A percentile compares a stretch with the other conserved stretches of the same genome.
Evolutionary conservation across 1,140 invertebrate species (phyloP).

Genomic region (Caerostris darwini): DNA sequence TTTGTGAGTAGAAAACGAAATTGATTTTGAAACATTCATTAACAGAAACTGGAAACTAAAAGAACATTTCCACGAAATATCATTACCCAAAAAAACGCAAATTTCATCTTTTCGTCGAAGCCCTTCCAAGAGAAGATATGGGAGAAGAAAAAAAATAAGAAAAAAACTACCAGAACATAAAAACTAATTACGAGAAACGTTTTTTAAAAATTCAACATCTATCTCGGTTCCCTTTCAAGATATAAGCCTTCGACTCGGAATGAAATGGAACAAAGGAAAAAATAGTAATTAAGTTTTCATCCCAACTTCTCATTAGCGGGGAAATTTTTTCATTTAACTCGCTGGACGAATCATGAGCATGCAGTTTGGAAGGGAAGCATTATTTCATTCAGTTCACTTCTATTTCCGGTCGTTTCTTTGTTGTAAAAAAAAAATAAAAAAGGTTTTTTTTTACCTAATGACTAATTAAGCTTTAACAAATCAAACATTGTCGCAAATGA

Average conservation of each 20-base stretch:
- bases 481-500: constrained; percentile 73
- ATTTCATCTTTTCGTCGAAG: constrained; percentile 68
- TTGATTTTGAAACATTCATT: constrained; percentile 74
- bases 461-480: constrained; percentile 73
- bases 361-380: constrained; percentile 37
- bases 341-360: constrained; percentile 65
- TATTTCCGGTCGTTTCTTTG: constrained; percentile 36
- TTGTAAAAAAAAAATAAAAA: constrained; percentile 31
- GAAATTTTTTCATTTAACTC: constrained; percentile 10
- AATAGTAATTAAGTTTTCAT: constrained; percentile 74
- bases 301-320: constrained; percentile 59
- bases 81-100: constrained; percentile 71
- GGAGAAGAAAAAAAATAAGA: neutral
- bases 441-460: constrained; percentile 57
- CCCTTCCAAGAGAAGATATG: too few relatives aligned
- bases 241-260: constrained; percentile 36
- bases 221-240: constrained; percentile 24
- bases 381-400: constrained; percentile 47
- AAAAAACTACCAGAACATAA: constrained; percentile 58
- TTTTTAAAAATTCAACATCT: constrained; percentile 59
- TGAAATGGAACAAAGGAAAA: constrained; percentile 70
- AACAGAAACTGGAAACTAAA: constrained; percentile 62
- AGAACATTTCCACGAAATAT: constrained; percentile 49
- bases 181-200: constrained; percentile 72
- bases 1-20: constrained; percentile 41